Evolutionary conservation across 2,888 invertebrate species (phyloP), one percentile per base, ranked within the genome.

Genomic region (Prionchulus punctatus): DNA sequence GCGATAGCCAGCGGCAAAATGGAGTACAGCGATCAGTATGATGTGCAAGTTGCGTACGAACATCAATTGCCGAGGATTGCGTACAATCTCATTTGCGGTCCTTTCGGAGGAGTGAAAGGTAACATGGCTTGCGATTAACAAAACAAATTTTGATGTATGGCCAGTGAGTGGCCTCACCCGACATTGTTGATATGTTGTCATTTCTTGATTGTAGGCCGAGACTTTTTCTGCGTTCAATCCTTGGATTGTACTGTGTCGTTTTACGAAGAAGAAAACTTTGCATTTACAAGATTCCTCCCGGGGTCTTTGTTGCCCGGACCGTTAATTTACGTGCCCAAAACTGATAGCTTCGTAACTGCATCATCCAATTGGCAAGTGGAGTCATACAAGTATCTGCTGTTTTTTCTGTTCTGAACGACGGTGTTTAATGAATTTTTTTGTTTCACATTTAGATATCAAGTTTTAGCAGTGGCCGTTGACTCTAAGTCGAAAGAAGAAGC

Each of bases 221-320:
- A 92, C 71, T 87, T 91, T 65, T 78, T 91, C 58, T 91, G 91
- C 70, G 81, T 94, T 25, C 88, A 89, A 69, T 86, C 86, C 31
- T 73, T 92, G 65, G 91, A 94, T 73, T 90, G 92, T 18, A 81
- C 84, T 54, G 72, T 94, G 23, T 82, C 83, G 56, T 85, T 96
- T 70, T 92, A 83, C 71, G 94, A 94, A 70, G 91, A 91, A 74
- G 92, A 94, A 72, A 82, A 84, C 55, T 85, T 84, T 70, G 79
- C 84, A 21, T 89, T 91, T 70, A 81, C 81, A 66, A 83, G 88
- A 60, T 79, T 82, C 62, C 78, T 92, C 62, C 83, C 85, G 1
- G 83, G 84, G 56, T 81, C 83, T 58, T 75, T 89, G 53, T 76
- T 90, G 58, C 92, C 94, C 0, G 84, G 84, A 23, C 86, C 88